Percentiles rank a stretch among this genome's conserved stretches.
Conservation (phyloP, 2,113 vertebrate species). For the Coregonus clupeaformis region DNA sequence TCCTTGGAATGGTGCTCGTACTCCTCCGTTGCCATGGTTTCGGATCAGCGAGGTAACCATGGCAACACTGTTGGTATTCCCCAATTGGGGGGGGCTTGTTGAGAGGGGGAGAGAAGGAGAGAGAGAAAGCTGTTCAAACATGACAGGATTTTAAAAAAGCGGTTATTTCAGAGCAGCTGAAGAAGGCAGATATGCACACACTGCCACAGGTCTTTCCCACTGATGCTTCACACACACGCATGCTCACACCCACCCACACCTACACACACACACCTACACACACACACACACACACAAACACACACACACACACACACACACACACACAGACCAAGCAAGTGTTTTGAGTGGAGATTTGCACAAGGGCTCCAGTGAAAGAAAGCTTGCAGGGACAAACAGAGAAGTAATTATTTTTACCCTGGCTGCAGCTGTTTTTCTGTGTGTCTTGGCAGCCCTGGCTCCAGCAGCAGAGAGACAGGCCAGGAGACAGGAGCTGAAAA, state of each 20-base stretch:
- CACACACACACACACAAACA: neutral
- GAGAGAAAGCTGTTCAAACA: neutral
- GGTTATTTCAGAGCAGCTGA: too few relatives aligned
- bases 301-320: neutral
- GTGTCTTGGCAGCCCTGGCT: neutral
- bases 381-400: conserved; percentile 1
- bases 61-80: neutral
- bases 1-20: neutral
- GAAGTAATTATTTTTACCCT: conserved; percentile 1
- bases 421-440: conserved; percentile 20
- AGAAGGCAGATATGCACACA: neutral
- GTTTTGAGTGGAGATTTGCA: conserved; percentile 5
- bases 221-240: neutral
- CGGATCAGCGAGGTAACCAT: neutral
- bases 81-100: too few relatives aligned
- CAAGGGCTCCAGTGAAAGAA: conserved; percentile 1
- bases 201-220: too few relatives aligned
- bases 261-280: neutral
- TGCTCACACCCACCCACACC: neutral
- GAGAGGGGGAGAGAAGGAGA: neutral
- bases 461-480: neutral
- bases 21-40: neutral
- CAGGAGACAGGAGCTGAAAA: conserved; percentile 21
- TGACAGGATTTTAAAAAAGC: too few relatives aligned
- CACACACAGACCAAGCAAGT: neutral